Base-by-base conservation (phyloP, 1,140 invertebrate species). In the Mercenaria mercenaria region DNA sequence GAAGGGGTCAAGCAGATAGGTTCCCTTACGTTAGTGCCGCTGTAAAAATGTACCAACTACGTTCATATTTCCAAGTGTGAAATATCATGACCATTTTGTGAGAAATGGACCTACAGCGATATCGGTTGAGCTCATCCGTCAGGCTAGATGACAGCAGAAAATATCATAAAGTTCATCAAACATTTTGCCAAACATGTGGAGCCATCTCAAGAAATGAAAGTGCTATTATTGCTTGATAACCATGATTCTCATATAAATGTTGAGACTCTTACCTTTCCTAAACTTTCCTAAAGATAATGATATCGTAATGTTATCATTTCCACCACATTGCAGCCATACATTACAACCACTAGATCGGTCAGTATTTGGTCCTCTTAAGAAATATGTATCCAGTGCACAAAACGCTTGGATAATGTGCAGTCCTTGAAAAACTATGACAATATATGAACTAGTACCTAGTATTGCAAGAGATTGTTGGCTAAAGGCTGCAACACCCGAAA, bases 161-260 rank as follows among this genome's bases (percentile, higher is more conserved):
- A 95, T 89, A 97, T 97, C 94, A 29, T 96, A 39, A 92, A 96
- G 93, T 96, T 96, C 34, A 92, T 97, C 91, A 76, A 95, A 84
- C 92, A 96, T 91, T 96, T 97, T 84, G 69, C 43, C 39, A 90
- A 88, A 56, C 37, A 69, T 34, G 26, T 43, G 34, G 80, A 64
- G 59, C 61, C 56, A 52, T 41, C 43, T 4, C 10, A 34, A 61
- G 79, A 82, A 26, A 82, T 13, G 64, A 82, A 61, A 32, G 87
- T 93, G 8, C 79, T 93, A 18, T 18, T 93, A 0, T n/a, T 93
- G 10, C 61, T 94, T 20, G n/a, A n/a, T n/a, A n/a, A n/a, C n/a
- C n/a, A n/a, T n/a, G n/a, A n/a, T n/a, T n/a, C n/a, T n/a, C n/a
- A 92, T 92, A 79, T 91, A 82, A 39, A 92, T 90, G 23, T 92